Evolutionary conservation across 2,888 invertebrate genomes (phyloP), one percentile per base, ranked within the genome.

Genomic region (Keiferia lycopersicella): DNA sequence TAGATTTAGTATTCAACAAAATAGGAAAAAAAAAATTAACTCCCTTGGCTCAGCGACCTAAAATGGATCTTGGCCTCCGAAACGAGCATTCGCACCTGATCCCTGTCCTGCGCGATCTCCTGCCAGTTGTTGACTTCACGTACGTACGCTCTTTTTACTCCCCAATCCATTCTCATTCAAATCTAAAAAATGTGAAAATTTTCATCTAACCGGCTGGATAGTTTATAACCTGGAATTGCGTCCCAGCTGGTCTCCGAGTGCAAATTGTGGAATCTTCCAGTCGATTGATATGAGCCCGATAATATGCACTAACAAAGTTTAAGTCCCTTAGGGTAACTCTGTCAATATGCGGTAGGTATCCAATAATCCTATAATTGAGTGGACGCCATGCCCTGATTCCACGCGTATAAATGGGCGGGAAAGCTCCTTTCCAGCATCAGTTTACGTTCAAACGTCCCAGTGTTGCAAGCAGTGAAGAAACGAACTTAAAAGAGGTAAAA

Each of bases 331-430:
- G 70, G 48, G 67, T 67, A 77, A 75, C 75, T 72, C 68, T 67
- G 80, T 79, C 83, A 87, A 88, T 84, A 84, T 86, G 88, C 76
- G 90, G 88, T 85, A 81, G 83, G 74, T 69, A 75, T 81, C 79
- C 83, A 80, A 69, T 89, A 88, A 90, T 90, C 88, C 88, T 82
- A 80, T 90, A 90, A 90, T 88, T 84, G 87, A 79, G 71, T 72
- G 73, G 72, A 67, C 66, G 70, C 72, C 34, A 79, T 79, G 71
- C 75, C 77, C 75, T 66, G 71, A 67, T 65, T 75, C 73, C 73
- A 45, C 60, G 30, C 26, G 56, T 90, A 90, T 90, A 90, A 85
- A 91, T 80, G 71, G 80, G 75, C 76, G 76, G 70, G 83, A 75
- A 79, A 76, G 71, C 71, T 51, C 45, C 67, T 60, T 64, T 59